Conservation (phyloP, 2,113 vertebrate species). For the Sinocyclocheilus anshuiensis region DNA sequence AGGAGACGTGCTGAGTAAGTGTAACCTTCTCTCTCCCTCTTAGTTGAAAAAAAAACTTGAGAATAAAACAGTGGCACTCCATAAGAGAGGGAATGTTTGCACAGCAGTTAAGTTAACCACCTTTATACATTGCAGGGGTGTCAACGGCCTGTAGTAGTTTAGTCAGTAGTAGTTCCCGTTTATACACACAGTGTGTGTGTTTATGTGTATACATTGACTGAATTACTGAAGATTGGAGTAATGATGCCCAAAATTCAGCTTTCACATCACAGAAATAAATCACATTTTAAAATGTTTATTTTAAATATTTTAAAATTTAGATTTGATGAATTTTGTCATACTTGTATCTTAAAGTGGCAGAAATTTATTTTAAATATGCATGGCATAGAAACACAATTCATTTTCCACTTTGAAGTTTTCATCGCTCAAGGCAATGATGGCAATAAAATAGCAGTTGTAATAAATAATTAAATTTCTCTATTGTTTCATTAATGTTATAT, state of each 20-base stretch:
- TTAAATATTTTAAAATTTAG: too few species aligned
- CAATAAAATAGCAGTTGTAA: not conserved
- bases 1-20: constrained; percentile 15
- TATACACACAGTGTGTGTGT: not conserved
- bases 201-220: too few species aligned
- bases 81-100: not conserved
- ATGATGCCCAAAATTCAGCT: too few species aligned
- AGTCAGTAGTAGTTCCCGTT: not conserved
- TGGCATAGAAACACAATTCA: not conserved
- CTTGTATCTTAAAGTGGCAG: not conserved
- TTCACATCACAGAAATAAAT: too few species aligned
- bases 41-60: constrained; percentile 11
- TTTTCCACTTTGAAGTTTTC: not conserved
- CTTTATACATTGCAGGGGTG: not conserved
- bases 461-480: not conserved
- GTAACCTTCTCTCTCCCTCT: not conserved
- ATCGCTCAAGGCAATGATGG: not conserved
- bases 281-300: too few species aligned
- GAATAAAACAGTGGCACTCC: not conserved
- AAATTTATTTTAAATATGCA: not conserved
- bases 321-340: not conserved
- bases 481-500: not conserved
- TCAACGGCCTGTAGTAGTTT: not conserved
- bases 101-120: not conserved
- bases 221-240: too few species aligned